phyloP scores from a whole-genome alignment of 2,888 invertebrate genomes.

The Trisateles emortualis region DNA sequence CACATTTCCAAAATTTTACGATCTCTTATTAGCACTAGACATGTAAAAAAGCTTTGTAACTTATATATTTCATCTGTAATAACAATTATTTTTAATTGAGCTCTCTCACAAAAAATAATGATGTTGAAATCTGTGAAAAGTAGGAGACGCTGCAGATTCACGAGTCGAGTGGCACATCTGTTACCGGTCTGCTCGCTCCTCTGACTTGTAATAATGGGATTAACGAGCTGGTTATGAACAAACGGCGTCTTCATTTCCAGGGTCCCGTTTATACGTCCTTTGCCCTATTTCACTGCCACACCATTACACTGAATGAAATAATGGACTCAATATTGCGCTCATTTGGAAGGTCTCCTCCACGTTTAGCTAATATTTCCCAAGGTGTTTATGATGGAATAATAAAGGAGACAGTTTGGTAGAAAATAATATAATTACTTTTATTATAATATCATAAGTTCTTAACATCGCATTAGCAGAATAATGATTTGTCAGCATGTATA shows the following conservation, averaged over 20 bases:
- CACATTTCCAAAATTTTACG: conserved; percentile 29
- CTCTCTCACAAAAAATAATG: conserved; percentile 58
- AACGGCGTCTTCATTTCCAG: conserved; percentile 85
- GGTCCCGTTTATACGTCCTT: conserved; percentile 77
- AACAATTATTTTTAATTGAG: conserved; percentile 58
- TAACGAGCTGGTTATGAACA: conserved; percentile 86
- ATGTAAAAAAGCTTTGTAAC: conserved; percentile 21
- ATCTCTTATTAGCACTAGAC: conserved; percentile 32
- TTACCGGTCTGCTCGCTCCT: conserved; percentile 79
- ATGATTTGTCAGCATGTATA: no score
- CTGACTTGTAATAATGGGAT: conserved; percentile 85
- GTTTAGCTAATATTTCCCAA: conserved; percentile 69
- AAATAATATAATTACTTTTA: conserved; percentile 26
- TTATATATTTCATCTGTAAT: conserved; percentile 46
- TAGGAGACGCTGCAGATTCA: conserved; percentile 61
- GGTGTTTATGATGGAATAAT: conserved; percentile 68
- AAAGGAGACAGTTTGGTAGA: conserved; percentile 47
- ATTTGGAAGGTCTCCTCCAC: conserved; percentile 69
- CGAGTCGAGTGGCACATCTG: conserved; percentile 81
- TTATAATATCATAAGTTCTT: no score
- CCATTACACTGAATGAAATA: conserved; percentile 83
- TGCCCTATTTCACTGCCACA: conserved; percentile 83
- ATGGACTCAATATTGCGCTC: conserved; percentile 74
- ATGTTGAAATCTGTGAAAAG: conserved; percentile 60
- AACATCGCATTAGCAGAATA: no score